Conservation (phyloP, 2,113 vertebrate genomes). For the Elaphurus davidianus region DNA sequence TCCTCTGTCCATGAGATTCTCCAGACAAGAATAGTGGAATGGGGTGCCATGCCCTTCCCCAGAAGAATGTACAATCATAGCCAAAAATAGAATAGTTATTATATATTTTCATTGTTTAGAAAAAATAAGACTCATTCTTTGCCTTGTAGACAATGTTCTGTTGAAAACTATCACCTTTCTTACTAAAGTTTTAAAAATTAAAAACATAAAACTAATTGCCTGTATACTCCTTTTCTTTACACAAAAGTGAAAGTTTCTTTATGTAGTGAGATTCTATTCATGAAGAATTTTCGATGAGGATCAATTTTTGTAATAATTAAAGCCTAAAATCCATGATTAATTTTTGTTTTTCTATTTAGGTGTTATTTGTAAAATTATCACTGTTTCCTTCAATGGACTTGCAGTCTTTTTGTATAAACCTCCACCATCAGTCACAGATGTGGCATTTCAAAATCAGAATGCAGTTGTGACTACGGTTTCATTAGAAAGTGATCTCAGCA, state of each 20-base stretch:
- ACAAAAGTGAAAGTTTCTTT: not conserved
- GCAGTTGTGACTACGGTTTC: conserved; percentile 5
- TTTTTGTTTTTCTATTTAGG: conserved; percentile 74
- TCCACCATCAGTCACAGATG: conserved; percentile 53
- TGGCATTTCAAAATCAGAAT: conserved; percentile 20
- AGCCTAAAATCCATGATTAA: not conserved
- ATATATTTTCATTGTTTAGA: not conserved
- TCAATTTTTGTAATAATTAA: not conserved
- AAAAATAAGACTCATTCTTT: not conserved
- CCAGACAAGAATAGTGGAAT: not conserved
- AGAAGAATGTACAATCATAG: not conserved
- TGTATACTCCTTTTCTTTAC: not conserved
- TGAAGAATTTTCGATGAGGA: not conserved
- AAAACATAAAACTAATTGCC: not conserved
- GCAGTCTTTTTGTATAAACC: conserved; percentile 83
- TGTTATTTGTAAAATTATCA: conserved; percentile 81
- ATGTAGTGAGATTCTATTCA: not conserved
- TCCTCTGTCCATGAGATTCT: not conserved
- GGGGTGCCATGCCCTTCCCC: not conserved
- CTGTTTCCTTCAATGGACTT: conserved; percentile 76
- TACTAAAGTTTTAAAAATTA: not conserved
- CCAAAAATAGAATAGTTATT: not conserved
- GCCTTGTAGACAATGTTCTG: not conserved
- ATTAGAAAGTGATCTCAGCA: conserved; percentile 16
- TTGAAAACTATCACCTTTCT: not conserved